Percentiles rank a stretch among this genome's conserved stretches.
Evolutionary conservation across 2,888 invertebrate genomes (phyloP).

Genomic region (Trimorus sp.): DNA sequence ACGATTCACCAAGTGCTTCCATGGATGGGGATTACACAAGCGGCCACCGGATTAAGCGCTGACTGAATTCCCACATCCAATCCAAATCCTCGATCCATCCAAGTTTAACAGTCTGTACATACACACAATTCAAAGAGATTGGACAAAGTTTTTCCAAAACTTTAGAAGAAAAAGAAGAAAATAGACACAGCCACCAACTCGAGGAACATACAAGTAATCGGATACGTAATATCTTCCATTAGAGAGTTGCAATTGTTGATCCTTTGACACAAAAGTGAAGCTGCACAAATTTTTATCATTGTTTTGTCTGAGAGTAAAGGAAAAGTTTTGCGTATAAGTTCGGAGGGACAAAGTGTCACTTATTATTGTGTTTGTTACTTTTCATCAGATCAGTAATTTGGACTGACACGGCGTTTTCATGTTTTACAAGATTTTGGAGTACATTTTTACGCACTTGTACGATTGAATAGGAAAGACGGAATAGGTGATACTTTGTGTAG

Average conservation of each 20-base stretch:
- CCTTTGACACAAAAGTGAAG: conserved; percentile 34
- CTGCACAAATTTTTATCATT: conserved; percentile 60
- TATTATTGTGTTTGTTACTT: conserved; percentile 25
- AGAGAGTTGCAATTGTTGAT: conserved; percentile 46
- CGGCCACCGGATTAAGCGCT: conserved; percentile 86
- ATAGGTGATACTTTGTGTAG: conserved; percentile 2
- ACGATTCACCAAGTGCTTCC: conserved; percentile 98
- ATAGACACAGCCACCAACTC: no score
- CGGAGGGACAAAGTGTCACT: conserved; percentile 49
- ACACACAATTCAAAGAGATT: conserved; percentile 20
- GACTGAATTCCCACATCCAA: neutral
- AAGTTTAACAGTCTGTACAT: conserved; percentile 55
- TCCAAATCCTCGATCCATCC: conserved; percentile 41
- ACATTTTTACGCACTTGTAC: conserved; percentile 46
- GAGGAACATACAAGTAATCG: neutral
- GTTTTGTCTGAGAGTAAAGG: conserved; percentile 39
- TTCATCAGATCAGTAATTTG: conserved; percentile 7
- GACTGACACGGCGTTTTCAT: conserved; percentile 1
- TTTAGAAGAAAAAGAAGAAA: no score
- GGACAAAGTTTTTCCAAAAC: neutral
- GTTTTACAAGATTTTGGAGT: conserved; percentile 9
- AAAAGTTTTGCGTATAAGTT: conserved; percentile 39
- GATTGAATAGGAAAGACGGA: conserved; percentile 30
- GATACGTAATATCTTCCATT: conserved; percentile 33
- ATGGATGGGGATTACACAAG: conserved; percentile 98